Evolutionary conservation across 2,113 vertebrate species (phyloP), one percentile per base, ranked within the genome.

Genomic region (Lepus timidus): DNA sequence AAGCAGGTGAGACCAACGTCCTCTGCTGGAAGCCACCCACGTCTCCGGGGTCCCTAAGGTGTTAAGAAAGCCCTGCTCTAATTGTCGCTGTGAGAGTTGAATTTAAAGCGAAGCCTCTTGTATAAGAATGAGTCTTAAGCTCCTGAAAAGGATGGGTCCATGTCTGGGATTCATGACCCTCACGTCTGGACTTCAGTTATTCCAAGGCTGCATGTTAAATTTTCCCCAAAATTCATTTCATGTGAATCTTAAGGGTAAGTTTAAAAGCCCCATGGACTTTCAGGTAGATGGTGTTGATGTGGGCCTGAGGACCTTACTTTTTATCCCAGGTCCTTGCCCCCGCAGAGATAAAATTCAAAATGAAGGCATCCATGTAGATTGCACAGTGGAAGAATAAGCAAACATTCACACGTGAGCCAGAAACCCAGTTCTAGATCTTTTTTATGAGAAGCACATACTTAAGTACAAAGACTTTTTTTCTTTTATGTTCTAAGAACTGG

Each of bases 341-440:
- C 4, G 55, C 55, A 16, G 55, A 58, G 55, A 58, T 58, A 58
- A 17, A 58, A 58, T 58, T 58, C 55, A 58, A 58, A 58, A 17
- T 58, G 17, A 58, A 58, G 55, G 55, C 55, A 58, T 58, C 55
- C 55, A 58, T 58, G 55, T 58, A 58, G 55, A 58, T 58, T 58
- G 17, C 55, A 58, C 55, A 44, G 44, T 44, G 44, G 44, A 44
- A 44, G 6, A 44, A 44, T 44, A 44, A 44, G 44, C 44, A 44
- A 7, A 44, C 44, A 44, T 44, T 44, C 44, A 44, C 44, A 44
- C 44, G 6, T 44, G 44, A 44, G 44, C 44, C 44, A 94, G 76
- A 91, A 89, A 92, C 75, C 79, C 31, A 52, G 10, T 58, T 88
- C 23, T 25, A 62, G 44, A 83, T 13, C 19, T 80, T 97, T 96